Conservation (phyloP, 2,113 vertebrate species). For the Lanius collurio region DNA sequence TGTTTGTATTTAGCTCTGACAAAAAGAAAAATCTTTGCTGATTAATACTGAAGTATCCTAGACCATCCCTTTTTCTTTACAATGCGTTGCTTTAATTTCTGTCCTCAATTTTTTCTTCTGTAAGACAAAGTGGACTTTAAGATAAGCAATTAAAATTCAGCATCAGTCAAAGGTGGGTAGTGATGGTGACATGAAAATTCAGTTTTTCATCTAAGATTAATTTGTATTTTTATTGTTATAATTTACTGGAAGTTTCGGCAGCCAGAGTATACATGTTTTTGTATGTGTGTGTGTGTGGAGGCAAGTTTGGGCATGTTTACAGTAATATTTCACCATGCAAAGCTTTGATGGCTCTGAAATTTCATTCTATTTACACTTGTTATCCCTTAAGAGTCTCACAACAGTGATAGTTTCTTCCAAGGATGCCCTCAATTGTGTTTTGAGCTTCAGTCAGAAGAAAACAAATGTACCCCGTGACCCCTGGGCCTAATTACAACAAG, state of each 20-base stretch:
- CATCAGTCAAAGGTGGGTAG: not conserved
- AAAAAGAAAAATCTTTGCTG: not conserved
- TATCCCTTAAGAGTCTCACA: not conserved
- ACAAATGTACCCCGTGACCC: not conserved
- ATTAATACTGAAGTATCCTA: not conserved
- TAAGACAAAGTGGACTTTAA: not conserved
- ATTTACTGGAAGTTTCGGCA: not conserved
- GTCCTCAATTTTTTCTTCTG: rapidly evolving
- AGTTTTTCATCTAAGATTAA: not conserved
- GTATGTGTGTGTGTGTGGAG: no score
- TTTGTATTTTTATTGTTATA: not conserved
- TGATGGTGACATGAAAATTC: not conserved
- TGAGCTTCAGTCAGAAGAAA: not conserved
- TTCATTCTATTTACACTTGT: not conserved
- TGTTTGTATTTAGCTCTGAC: not conserved
- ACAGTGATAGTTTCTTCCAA: not conserved
- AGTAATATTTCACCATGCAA: not conserved
- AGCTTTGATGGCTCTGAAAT: not conserved
- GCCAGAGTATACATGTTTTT: rapidly evolving
- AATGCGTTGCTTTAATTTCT: not conserved
- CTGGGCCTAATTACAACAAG: not conserved
- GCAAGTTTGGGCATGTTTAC: not conserved
- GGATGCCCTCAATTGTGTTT: not conserved
- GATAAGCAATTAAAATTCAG: not conserved
- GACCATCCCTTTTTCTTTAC: not conserved